Evolutionary conservation across 2,888 invertebrate species (phyloP).

Genomic region (Geotrupes spiniger): DNA sequence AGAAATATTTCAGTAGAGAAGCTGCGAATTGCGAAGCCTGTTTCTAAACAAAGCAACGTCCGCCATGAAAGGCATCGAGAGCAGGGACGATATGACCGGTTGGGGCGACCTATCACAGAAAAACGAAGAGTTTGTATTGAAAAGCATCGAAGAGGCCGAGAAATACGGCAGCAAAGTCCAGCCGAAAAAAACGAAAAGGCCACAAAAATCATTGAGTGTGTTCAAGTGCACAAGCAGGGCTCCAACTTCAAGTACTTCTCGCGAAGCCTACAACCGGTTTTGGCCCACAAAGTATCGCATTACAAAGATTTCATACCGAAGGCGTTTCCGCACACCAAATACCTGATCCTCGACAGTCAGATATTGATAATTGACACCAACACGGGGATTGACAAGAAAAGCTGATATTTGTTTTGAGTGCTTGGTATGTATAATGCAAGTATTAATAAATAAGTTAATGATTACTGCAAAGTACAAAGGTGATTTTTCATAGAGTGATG

Average conservation of each 20-base stretch:
- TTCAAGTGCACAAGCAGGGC: constrained; percentile 90
- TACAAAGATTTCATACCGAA: constrained; percentile 82
- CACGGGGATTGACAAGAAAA: too few relatives aligned
- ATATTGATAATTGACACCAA: constrained; percentile 84
- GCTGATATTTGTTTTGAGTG: too few relatives aligned
- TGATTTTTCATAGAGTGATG: too few relatives aligned
- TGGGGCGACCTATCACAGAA: constrained; percentile 66
- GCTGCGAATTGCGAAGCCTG: constrained; percentile 73
- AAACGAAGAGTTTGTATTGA: constrained; percentile 64
- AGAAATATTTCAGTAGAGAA: constrained; percentile 69
- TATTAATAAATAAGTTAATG: too few relatives aligned
- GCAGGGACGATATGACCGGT: constrained; percentile 74
- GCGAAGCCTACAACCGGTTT: constrained; percentile 78
- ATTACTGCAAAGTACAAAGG: too few relatives aligned
- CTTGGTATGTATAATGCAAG: too few relatives aligned
- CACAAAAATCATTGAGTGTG: constrained; percentile 58
- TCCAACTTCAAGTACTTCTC: constrained; percentile 85
- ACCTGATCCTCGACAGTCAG: constrained; percentile 89
- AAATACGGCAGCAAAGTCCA: constrained; percentile 55
- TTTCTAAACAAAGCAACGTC: constrained; percentile 72
- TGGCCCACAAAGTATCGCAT: constrained; percentile 77
- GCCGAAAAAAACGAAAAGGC: constrained; percentile 36
- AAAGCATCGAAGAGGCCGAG: constrained; percentile 63
- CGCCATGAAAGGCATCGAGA: constrained; percentile 79
- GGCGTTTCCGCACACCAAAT: constrained; percentile 84